These are phyloP conservation scores for Trypoxylon attenuatum DNA, from an alignment of 2,888 invertebrate genomes.

Conservation along the genomic window DNA sequence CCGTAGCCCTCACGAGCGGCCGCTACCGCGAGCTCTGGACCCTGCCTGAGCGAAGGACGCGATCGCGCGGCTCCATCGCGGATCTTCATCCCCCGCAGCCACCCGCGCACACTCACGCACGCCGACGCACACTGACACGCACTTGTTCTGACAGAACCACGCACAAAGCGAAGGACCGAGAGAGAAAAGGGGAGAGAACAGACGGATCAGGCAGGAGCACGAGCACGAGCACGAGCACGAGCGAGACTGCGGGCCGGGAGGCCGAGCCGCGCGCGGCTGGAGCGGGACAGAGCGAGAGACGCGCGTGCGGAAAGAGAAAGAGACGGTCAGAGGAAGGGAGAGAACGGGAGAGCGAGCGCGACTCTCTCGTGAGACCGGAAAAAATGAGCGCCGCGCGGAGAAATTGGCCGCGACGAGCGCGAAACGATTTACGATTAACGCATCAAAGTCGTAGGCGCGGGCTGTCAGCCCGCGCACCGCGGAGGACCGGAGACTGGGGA, in stretches of 20 bases:
- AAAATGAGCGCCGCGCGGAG: no score
- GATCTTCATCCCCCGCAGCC: conserved; percentile 25
- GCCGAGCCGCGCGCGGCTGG: neutral
- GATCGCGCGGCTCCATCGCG: conserved; percentile 31
- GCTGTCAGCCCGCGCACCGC: neutral
- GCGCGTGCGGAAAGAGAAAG: no score
- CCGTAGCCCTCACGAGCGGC: neutral
- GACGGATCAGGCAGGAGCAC: neutral
- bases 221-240: neutral
- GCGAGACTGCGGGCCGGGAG: neutral
- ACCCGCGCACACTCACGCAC: neutral
- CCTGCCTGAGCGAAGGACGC: conserved; percentile 19
- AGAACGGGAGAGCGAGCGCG: no score
- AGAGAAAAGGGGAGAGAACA: neutral
- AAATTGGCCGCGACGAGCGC: no score
- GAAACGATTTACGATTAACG: no score
- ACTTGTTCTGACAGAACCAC: no score
- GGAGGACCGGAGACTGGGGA: neutral
- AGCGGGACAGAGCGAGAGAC: neutral
- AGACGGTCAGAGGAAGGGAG: no score
- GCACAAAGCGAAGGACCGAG: neutral
- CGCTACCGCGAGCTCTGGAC: neutral
- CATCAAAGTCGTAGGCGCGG: no score
- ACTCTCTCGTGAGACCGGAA: no score
- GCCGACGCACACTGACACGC: no score